Base-by-base conservation (phyloP, 2,888 invertebrate species). In the Drosophila subsilvestris region DNA sequence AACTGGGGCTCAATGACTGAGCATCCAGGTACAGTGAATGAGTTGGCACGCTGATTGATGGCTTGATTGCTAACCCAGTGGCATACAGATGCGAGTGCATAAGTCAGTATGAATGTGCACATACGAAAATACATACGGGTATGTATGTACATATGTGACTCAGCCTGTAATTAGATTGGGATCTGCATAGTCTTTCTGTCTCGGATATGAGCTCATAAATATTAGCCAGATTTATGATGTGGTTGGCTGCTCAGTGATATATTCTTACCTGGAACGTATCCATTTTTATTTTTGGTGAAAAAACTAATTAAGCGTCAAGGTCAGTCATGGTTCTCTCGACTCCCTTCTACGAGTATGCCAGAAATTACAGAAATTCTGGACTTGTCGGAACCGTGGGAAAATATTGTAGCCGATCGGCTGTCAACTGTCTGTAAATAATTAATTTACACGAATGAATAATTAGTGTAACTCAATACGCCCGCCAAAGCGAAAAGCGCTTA, bases 141-240 rank as follows among this genome's bases (percentile, higher is more conserved):
- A 32, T 10, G 47, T 65, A 47, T 22, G 47, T 5, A 68, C 29
- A 63, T 59, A 53, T 66, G 71, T 85, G 83, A 84, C 63, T 84
- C 83, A 84, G 57, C 14, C 17, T 59, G 67, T 79, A 87, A 87
- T 84, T 87, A 81, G 79, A 85, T 75, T 65, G 74, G 43, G 74
- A 75, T 82, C 77, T 70, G 69, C 29, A 12, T 61, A 63, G 70
- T 59, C 59, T 43, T 55, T 49, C 62, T 54, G 61, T 51, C 74
- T 63, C 79, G 73, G 73, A 85, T 78, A 82, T 85, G 83, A 84
- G 87, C 82, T 87, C 88, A 87, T 84, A 82, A 77, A 82, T 77
- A 75, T 62, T 60, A 68, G 61, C 50, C 49, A 62, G 44, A 42
- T 63, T 58, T 79, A 54, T 73, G 62, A 54, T 81, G 70, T 75